Percentiles rank a stretch among this genome's conserved stretches.
These are phyloP conservation scores for Stegana nigrithorax DNA, from an alignment of 2,888 invertebrate genomes.

Conservation along the genomic window DNA sequence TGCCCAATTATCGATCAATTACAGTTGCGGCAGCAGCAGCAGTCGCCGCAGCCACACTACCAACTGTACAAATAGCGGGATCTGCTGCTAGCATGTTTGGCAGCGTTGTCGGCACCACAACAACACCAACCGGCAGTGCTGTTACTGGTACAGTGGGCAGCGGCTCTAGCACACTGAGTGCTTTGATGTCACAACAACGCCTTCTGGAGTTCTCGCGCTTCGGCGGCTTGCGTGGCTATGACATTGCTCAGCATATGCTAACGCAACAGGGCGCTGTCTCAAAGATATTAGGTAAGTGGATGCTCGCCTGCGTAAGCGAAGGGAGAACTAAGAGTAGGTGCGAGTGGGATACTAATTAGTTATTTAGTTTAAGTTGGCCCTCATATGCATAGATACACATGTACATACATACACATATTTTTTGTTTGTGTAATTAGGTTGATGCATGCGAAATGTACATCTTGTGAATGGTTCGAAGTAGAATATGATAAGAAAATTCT, in stretches of 20 bases:
- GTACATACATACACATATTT: background rate
- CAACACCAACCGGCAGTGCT: slow-evolving; percentile 38
- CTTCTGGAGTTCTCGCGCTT: slow-evolving; percentile 65
- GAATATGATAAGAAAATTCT: too few relatives aligned
- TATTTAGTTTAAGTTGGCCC: too few relatives aligned
- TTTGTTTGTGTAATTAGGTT: too few relatives aligned
- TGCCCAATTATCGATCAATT: slow-evolving; percentile 61
- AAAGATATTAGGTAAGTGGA: slow-evolving; percentile 64
- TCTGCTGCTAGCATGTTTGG: slow-evolving; percentile 11
- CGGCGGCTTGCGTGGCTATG: slow-evolving; percentile 66
- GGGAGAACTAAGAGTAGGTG: too few relatives aligned
- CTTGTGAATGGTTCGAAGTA: too few relatives aligned
- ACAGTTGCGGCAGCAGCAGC: slow-evolving; percentile 45
- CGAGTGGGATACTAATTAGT: too few relatives aligned
- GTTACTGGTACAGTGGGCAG: slow-evolving; percentile 60
- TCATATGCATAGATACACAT: background rate
- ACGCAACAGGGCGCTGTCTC: slow-evolving; percentile 67
- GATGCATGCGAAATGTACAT: too few relatives aligned
- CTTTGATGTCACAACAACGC: slow-evolving; percentile 74
- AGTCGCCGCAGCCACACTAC: slow-evolving; percentile 47
- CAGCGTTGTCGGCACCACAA: slow-evolving; percentile 44
- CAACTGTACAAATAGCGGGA: slow-evolving; percentile 65
- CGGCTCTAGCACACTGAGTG: slow-evolving; percentile 76
- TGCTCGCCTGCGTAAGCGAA: too few relatives aligned
- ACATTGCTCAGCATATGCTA: slow-evolving; percentile 67